Evolutionary conservation across 2,888 invertebrate genomes (phyloP).

Genomic region (Rotaria sp.): DNA sequence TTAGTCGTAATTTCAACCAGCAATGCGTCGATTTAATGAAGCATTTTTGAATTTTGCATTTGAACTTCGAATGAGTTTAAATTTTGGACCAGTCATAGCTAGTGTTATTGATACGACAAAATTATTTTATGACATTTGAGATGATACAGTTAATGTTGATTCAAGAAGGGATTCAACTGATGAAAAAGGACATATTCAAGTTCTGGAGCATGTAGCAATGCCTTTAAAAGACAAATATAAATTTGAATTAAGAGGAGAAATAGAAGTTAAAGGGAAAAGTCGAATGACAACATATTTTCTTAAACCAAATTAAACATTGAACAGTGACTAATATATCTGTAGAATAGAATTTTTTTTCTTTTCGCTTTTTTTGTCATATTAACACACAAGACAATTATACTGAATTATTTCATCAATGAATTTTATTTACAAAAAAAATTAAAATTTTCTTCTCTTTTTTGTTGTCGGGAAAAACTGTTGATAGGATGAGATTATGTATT

Average conservation of each 20-base stretch:
- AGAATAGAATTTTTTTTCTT: neutral
- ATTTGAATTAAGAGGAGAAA: no score
- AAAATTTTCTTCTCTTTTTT: neutral
- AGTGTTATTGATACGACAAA: slow-evolving; percentile 87
- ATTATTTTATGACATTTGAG: slow-evolving; percentile 94
- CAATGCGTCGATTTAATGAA: slow-evolving; percentile 45
- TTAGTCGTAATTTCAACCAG: slow-evolving; percentile 74
- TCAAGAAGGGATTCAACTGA: slow-evolving; percentile 95
- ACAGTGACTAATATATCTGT: slow-evolving; percentile 17
- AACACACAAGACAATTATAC: neutral
- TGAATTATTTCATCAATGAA: neutral
- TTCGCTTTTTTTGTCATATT: neutral
- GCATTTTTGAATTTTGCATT: slow-evolving; percentile 55
- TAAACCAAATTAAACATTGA: neutral
- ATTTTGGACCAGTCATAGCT: slow-evolving; percentile 64
- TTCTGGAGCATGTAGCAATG: slow-evolving; percentile 50
- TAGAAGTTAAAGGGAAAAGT: no score
- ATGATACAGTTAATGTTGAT: slow-evolving; percentile 92
- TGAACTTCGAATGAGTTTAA: slow-evolving; percentile 67
- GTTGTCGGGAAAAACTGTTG: no score
- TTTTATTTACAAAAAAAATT: neutral
- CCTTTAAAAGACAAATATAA: no score
- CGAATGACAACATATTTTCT: no score
- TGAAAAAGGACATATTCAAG: slow-evolving; percentile 51
- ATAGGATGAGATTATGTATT: no score